A percentile compares a stretch with the other conserved stretches of the same genome.
Conservation (phyloP, 1,140 invertebrate genomes). For the Sinonovacula constricta region DNA sequence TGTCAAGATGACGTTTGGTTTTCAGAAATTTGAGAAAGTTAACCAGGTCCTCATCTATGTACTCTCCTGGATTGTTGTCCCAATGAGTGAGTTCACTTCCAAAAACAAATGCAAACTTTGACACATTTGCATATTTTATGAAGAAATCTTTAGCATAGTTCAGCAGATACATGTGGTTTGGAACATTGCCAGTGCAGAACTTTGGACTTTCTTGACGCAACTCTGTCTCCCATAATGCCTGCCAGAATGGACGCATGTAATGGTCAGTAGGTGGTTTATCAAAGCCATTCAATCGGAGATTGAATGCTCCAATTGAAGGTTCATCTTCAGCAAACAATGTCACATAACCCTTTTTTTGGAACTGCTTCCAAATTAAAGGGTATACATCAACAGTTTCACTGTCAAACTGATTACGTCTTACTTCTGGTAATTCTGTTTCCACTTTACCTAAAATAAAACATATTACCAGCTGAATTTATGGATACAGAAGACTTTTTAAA, state of each 20-base stretch:
- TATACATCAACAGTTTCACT: conserved; percentile 62
- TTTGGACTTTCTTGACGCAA: conserved; percentile 72
- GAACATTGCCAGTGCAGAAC: conserved; percentile 87
- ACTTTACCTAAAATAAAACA: conserved; percentile 64
- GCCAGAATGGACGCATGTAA: conserved; percentile 76
- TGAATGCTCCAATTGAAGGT: conserved; percentile 69
- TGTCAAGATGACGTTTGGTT: conserved; percentile 68
- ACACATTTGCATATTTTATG: conserved; percentile 82
- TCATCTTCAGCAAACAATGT: conserved; percentile 76
- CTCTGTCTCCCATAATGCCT: conserved; percentile 74
- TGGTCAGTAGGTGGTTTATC: conserved; percentile 69
- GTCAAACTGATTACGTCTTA: conserved; percentile 51
- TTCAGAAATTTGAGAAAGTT: conserved; percentile 79
- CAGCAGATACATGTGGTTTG: conserved; percentile 85
- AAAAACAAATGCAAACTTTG: conserved; percentile 92
- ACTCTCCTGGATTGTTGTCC: conserved; percentile 89
- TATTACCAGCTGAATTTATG: neutral
- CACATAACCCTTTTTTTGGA: conserved; percentile 66
- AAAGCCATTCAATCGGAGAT: conserved; percentile 77
- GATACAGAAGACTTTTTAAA: neutral
- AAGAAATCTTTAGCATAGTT: conserved; percentile 84
- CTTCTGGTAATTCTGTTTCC: conserved; percentile 70
- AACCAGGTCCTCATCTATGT: conserved; percentile 87
- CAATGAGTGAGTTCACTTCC: conserved; percentile 95
- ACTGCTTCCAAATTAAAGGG: conserved; percentile 72